Base-by-base conservation (phyloP, 2,113 vertebrate genomes). In the Crotalus horridus region DNA sequence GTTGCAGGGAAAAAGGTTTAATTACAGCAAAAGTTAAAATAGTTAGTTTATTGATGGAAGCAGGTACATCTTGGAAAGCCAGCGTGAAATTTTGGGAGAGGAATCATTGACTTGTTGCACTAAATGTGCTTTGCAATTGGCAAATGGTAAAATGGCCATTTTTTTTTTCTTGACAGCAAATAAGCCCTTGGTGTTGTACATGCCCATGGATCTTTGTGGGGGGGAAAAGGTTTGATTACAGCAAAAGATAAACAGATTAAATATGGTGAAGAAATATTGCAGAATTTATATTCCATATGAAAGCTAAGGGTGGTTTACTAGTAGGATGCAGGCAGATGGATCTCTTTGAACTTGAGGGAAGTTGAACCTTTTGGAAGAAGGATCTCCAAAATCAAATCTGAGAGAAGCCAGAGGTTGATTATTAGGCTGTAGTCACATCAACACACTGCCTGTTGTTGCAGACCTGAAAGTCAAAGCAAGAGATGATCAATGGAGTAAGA, bases 401-500 rank as follows among this genome's bases (percentile, higher is more conserved):
- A 20, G 33, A 81, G 15, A 39, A 39, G 33, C 15, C 69, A 39
- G 15, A 9, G n/a, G n/a, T 39, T 39, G 98, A 97, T 91, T 96
- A 97, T 94, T 98, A 99, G 39, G 97, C 94, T 0, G 53, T 96
- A 88, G 98, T 96, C 0, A 98, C 90, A 0, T 96, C 94, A 93
- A 98, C 93, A 51, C 99, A 99, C 92, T 98, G 93, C 2, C 98
- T 98, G 1, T 97, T 94, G 93, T 92, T 98, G 97, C 48, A 48
- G 6, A 8, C 48, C 48, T 48, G 48, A 48, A 48, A 48, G 48
- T 48, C 48, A 48, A 48, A 48, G 48, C 6, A 48, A 48, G 48
- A 48, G 48, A 48, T 48, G 1, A 48, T 48, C 48, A 48, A 7
- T 48, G 6, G 48, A 7, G 48, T 48, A 48, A 48, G 48, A 48